Evolutionary conservation across 2,797 vertebrate species (phyloP).

Genomic region (Mergus octosetaceus): DNA sequence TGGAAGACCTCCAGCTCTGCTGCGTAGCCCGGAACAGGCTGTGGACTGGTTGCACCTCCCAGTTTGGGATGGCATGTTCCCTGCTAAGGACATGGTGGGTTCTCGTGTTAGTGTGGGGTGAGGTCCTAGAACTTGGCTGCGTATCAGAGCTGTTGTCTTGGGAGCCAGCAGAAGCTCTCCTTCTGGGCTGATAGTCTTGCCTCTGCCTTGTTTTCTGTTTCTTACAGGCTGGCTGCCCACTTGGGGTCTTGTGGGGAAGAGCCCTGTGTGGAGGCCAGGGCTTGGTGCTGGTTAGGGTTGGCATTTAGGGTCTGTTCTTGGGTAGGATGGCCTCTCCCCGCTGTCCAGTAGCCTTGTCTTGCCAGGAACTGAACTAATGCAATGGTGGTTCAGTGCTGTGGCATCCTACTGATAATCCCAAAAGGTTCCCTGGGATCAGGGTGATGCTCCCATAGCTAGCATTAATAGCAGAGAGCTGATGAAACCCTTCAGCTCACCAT

Average conservation of each 20-base stretch:
- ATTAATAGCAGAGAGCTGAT: not conserved
- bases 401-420: not conserved
- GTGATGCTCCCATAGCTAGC: not conserved
- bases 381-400: not conserved
- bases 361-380: not conserved
- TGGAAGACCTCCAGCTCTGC: not conserved
- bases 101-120: not conserved
- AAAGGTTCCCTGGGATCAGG: not conserved
- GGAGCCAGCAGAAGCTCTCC: not conserved
- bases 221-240: not conserved
- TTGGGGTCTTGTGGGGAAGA: not conserved
- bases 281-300: not conserved
- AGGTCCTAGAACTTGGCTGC: rapidly evolving
- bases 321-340: not conserved
- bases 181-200: not conserved
- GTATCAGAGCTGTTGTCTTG: not conserved
- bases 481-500: not conserved
- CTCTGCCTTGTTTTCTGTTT: not conserved
- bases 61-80: not conserved
- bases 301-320: not conserved
- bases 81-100: rapidly evolving
- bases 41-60: not conserved
- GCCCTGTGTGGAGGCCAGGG: not conserved
- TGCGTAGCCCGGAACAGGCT: not conserved
- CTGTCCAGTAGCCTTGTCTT: not conserved